Percentiles rank a stretch among this genome's conserved stretches.
Conservation (phyloP, 2,888 invertebrate species). For the Sminthurides aquaticus region DNA sequence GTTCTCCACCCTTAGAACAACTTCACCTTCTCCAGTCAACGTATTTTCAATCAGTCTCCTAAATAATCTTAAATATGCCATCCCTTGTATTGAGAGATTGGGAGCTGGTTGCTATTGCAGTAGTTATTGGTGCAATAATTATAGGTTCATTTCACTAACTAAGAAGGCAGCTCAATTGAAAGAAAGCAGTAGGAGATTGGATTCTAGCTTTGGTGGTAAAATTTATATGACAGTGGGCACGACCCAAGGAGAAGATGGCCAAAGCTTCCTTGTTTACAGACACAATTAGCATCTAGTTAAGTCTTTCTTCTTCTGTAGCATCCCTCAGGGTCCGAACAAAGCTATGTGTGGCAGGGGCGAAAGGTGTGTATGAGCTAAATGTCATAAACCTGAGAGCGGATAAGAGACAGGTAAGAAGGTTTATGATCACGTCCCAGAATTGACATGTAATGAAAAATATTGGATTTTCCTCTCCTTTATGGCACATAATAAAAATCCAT, state of each 20-base stretch:
- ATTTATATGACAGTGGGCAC: neutral
- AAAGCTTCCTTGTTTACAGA: neutral
- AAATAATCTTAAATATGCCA: neutral
- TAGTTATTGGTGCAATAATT: too few relatives aligned
- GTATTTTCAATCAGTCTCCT: neutral
- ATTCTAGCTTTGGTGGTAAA: neutral
- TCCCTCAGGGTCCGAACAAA: too few relatives aligned
- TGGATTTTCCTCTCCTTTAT: neutral
- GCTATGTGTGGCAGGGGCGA: neutral
- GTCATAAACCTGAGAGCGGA: neutral
- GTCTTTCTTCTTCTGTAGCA: neutral
- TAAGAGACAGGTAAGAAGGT: neutral
- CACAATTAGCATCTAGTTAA: neutral
- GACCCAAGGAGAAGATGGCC: neutral
- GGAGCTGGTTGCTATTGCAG: too few relatives aligned
- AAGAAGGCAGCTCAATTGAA: too few relatives aligned
- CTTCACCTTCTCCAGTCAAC: neutral
- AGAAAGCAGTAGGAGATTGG: too few relatives aligned
- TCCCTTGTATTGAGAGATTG: neutral
- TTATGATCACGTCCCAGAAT: neutral
- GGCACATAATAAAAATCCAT: neutral
- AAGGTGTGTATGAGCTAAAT: neutral
- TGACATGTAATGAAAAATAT: neutral
- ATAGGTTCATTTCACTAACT: too few relatives aligned
- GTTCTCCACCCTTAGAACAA: too few relatives aligned